Conservation (phyloP, 2,113 vertebrate species). For the Sturnira hondurensis region DNA sequence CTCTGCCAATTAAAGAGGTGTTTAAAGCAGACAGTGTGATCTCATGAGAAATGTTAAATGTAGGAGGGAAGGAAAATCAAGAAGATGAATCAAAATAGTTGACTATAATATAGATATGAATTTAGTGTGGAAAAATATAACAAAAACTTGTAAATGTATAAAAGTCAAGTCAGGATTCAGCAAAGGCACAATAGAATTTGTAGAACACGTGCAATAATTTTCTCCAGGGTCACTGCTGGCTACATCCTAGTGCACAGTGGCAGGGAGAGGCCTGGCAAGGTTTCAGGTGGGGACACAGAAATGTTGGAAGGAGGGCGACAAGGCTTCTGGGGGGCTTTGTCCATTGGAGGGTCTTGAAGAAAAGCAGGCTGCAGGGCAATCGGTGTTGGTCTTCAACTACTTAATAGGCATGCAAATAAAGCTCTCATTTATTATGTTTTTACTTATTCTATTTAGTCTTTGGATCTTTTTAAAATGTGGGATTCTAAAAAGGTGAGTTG, state of each 20-base stretch:
- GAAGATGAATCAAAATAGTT: background rate
- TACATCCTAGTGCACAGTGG: background rate
- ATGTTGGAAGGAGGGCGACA: background rate
- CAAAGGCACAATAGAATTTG: background rate
- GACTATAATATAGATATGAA: background rate
- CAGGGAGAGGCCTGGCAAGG: background rate
- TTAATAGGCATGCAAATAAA: background rate
- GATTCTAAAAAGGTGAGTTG: background rate
- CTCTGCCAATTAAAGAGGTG: background rate
- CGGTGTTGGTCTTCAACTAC: background rate
- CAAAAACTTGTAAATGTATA: background rate
- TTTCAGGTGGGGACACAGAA: background rate
- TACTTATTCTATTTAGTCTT: background rate
- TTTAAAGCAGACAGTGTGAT: background rate
- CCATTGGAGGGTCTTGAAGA: background rate
- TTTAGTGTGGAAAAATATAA: background rate
- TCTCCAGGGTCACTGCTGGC: background rate
- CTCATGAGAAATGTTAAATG: background rate
- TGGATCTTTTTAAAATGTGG: background rate
- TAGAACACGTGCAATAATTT: background rate
- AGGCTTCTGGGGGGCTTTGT: background rate
- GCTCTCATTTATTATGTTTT: background rate
- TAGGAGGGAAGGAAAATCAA: background rate
- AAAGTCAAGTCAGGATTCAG: background rate
- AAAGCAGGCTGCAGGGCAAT: background rate